Evolutionary conservation across 2,888 invertebrate genomes (phyloP), one percentile per base, ranked within the genome.

Genomic region (Stramonita haemastoma): DNA sequence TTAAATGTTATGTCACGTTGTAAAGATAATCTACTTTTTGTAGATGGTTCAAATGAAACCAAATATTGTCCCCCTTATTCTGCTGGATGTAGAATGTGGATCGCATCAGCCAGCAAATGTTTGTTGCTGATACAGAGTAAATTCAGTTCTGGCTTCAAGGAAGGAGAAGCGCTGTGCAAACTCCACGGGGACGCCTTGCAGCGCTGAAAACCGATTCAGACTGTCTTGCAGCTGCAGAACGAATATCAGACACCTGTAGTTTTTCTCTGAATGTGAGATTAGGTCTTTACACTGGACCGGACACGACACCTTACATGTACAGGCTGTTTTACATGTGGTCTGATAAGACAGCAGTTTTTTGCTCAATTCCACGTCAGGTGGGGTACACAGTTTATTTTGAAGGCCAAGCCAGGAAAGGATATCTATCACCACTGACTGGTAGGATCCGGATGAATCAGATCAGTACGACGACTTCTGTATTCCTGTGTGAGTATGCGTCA

Each of bases 271-370:
- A 11, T 8, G 66, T 32, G 8, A 11, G 29, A 8, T 13, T 56
- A 29, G 60, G 36, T 15, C 36, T 34, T 13, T 4, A 17, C 11
- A n/a, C 70, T 22, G 29, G 46, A 36, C n/a, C 4, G 79, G 15
- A 83, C 36, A 11, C 29, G 4, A 36, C 34, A 15, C 83, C 88
- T 17, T 85, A 32, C n/a, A 85, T 85, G 60, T 85, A 85, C 60
- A 85, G 60, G 32, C 19, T 32, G 19, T 57, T 60, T 17, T 60
- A n/a, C 19, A 6, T 29, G 29, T 85, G 85, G 85, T 17, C 85
- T 22, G 85, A 85, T 19, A 57, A 85, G n/a, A 60, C 85, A 32
- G 6, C 19, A 0, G 57, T 8, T 2, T 29, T 2, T 46, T 2
- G 2, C 46, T 46, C 46, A 46, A 5, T 46, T 46, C 46, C 46